Evolutionary conservation across 2,888 invertebrate species (phyloP).

Genomic region (Gortyna flavago): DNA sequence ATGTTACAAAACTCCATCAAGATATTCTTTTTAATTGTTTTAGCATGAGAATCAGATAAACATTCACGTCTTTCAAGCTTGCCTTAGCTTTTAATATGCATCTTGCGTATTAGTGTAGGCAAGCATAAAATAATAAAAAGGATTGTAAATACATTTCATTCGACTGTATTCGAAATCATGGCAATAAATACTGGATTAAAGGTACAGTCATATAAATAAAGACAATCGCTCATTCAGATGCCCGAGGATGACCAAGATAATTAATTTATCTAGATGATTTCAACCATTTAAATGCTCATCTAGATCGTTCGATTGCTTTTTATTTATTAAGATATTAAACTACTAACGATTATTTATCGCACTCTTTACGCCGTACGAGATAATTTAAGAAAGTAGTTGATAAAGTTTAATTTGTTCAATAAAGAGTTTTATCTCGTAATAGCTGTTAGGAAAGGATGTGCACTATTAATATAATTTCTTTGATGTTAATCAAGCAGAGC

Average conservation of each 20-base stretch:
- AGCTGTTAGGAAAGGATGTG: constrained; percentile 48
- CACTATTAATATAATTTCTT: constrained; percentile 48
- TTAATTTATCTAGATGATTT: constrained; percentile 60
- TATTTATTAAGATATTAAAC: constrained; percentile 57
- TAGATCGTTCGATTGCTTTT: constrained; percentile 56
- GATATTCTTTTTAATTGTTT: constrained; percentile 34
- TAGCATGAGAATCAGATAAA: constrained; percentile 31
- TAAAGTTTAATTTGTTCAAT: constrained; percentile 56
- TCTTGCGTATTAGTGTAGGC: constrained; percentile 18
- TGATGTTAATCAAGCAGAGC: constrained; percentile 39
- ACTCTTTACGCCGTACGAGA: constrained; percentile 30
- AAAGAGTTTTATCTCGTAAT: constrained; percentile 38
- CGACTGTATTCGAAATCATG: constrained; percentile 46
- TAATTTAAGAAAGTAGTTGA: constrained; percentile 47
- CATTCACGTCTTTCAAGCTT: constrained; percentile 38
- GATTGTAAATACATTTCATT: constrained; percentile 48
- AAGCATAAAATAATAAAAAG: constrained; percentile 43
- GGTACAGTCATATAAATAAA: constrained; percentile 54
- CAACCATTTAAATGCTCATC: constrained; percentile 59
- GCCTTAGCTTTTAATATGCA: constrained; percentile 38
- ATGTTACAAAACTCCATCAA: constrained; percentile 14
- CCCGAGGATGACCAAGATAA: constrained; percentile 52
- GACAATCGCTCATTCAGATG: constrained; percentile 64
- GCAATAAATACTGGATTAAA: constrained; percentile 55
- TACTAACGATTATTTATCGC: constrained; percentile 61